Evolutionary conservation across 2,888 invertebrate species (phyloP), one percentile per base, ranked within the genome.

Genomic region (Pyrrhia umbra): DNA sequence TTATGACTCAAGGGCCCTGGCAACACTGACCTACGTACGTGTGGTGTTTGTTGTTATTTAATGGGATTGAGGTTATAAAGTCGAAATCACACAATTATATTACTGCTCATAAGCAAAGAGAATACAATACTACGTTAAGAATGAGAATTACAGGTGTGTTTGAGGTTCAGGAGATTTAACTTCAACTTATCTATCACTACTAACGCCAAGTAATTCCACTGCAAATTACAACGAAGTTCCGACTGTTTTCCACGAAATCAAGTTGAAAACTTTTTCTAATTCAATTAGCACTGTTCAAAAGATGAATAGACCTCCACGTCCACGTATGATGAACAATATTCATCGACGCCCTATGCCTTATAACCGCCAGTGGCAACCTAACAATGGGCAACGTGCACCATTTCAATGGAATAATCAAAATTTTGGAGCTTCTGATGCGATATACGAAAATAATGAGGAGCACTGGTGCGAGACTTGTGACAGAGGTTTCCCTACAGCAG

Each of bases 401-500:
- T 61, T 65, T 61, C 57, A 64, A 43, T 55, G 66, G 43, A 59
- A 55, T 10, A 76, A 64, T 60, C 51, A 57, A 56, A 51, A 68
- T 45, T 67, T 61, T 57, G 77, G 72, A 50, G 43, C 62, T 15
- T 56, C 46, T 13, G 8, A 6, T 27, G 59, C 46, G 21, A 72
- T 63, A 61, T 73, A 57, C 62, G 60, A 50, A 18, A 80, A 77
- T 10, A 65, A 6, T 64, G 80, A 84, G 50, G 88, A 94, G 43
- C 92, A 95, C 83, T 96, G 95, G 89, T 98, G 98, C 90, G 97
- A 97, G 85, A 95, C 96, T n/a, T 99, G 98, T 90, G 98, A 98
- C 81, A 95, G 97, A 85, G 96, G 96, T 10, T 97, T 98, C 87
- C 90, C 93, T 55, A 95, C 95, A 0, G 83, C 93, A 55, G 95